Conservation (phyloP, 2,888 invertebrate species). For the Tetheella fluctuosa region DNA sequence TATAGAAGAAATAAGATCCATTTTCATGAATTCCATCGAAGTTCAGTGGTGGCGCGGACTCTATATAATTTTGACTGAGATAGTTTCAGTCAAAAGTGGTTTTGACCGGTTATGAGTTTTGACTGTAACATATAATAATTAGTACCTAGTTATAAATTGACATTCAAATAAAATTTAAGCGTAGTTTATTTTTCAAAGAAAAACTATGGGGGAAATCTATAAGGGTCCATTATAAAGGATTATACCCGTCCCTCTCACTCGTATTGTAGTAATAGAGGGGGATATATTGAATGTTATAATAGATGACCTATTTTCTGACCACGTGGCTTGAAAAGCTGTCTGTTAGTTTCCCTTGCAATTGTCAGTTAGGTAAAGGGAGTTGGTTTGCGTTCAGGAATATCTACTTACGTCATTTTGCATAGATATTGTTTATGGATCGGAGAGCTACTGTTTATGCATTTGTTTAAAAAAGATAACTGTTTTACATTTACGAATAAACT, state of each 20-base stretch:
- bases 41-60: too few species aligned
- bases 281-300: constrained; percentile 62
- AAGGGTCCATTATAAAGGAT: constrained; percentile 16
- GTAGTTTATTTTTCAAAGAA: too few species aligned
- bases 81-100: too few species aligned
- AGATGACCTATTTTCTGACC: constrained; percentile 74
- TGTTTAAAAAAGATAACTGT: background rate
- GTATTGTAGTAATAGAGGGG: constrained; percentile 28
- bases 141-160: too few species aligned
- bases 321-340: constrained; percentile 70
- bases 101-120: too few species aligned
- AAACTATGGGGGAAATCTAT: background rate
- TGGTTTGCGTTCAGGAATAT: background rate
- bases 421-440: too few species aligned
- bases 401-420: background rate
- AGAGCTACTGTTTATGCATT: background rate
- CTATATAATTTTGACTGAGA: too few species aligned
- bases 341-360: constrained; percentile 18
- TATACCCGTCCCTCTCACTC: constrained; percentile 32
- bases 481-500: too few species aligned
- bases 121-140: too few species aligned
- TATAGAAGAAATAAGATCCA: too few species aligned
- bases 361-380: background rate
- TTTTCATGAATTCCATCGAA: too few species aligned
- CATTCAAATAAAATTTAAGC: too few species aligned